phyloP scores from a whole-genome alignment of 2,888 invertebrate species.

The Caenorhabditis plicata region DNA sequence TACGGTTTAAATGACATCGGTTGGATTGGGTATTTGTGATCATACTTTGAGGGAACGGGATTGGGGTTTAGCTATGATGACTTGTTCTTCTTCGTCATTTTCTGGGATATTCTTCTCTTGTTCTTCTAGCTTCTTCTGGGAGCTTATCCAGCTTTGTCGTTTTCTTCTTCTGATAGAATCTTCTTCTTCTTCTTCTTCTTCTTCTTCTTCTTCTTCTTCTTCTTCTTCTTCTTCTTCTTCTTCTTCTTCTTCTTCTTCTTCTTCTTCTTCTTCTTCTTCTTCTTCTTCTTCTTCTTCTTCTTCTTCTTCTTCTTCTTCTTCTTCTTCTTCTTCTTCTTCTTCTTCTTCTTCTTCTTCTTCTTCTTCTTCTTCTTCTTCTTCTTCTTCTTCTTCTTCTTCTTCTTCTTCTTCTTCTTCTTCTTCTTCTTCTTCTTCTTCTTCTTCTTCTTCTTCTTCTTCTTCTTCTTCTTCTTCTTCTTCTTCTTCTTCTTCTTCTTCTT shows the following conservation, averaged over 20 bases:
- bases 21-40: too few species aligned
- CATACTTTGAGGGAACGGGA: too few species aligned
- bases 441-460: not conserved
- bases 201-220: slow-evolving; percentile 1
- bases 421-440: slow-evolving; percentile 1
- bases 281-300: not conserved
- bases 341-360: slow-evolving; percentile 1
- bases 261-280: slow-evolving; percentile 6
- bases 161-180: not conserved
- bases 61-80: too few species aligned
- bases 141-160: too few species aligned
- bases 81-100: too few species aligned
- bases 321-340: not conserved
- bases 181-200: not conserved
- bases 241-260: slow-evolving; percentile 5
- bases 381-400: not conserved
- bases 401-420: slow-evolving; percentile 5
- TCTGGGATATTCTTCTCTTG: too few species aligned
- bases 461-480: not conserved
- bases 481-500: not conserved
- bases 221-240: slow-evolving; percentile 2
- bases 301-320: not conserved
- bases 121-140: too few species aligned
- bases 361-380: not conserved
- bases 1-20: too few species aligned